These are phyloP conservation scores for Petromus typicus DNA, from an alignment of 2,113 vertebrate genomes.

Conservation along the genomic window DNA sequence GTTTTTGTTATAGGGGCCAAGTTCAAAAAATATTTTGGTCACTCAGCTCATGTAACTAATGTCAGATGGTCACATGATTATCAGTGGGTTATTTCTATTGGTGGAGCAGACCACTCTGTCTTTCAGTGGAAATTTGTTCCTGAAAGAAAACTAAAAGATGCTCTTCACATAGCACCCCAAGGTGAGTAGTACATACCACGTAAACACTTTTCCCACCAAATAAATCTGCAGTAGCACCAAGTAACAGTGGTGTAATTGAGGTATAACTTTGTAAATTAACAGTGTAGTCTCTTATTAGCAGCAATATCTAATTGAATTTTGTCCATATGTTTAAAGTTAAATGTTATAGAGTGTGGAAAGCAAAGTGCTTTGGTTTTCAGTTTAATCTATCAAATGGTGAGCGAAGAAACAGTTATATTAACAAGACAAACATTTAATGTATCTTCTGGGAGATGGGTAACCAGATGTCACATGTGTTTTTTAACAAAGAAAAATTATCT, in stretches of 20 bases:
- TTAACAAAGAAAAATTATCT: not conserved
- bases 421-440: not conserved
- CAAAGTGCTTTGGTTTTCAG: constrained; percentile 15
- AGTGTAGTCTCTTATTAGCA: not conserved
- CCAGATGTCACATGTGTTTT: not conserved
- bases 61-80: constrained; percentile 98
- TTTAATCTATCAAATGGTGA: constrained; percentile 45
- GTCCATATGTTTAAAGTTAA: not conserved
- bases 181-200: constrained; percentile 83
- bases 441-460: not conserved
- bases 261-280: not conserved
- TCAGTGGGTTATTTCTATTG: constrained; percentile 98
- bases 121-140: constrained; percentile 99
- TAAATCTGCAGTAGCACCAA: not conserved
- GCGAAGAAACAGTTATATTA: constrained; percentile 18
- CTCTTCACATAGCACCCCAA: constrained; percentile 96
- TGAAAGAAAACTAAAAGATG: constrained; percentile 96
- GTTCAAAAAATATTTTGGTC: constrained; percentile 98
- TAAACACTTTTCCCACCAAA: not conserved
- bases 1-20: constrained; percentile 93
- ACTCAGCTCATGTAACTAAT: constrained; percentile 98
- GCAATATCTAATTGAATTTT: constrained; percentile 29
- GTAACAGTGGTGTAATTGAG: not conserved
- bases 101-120: constrained; percentile 98
- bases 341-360: not conserved